Percentiles rank a stretch among this genome's conserved stretches.
Conservation (phyloP, 2,113 vertebrate genomes). For the Cardinalis cardinalis region DNA sequence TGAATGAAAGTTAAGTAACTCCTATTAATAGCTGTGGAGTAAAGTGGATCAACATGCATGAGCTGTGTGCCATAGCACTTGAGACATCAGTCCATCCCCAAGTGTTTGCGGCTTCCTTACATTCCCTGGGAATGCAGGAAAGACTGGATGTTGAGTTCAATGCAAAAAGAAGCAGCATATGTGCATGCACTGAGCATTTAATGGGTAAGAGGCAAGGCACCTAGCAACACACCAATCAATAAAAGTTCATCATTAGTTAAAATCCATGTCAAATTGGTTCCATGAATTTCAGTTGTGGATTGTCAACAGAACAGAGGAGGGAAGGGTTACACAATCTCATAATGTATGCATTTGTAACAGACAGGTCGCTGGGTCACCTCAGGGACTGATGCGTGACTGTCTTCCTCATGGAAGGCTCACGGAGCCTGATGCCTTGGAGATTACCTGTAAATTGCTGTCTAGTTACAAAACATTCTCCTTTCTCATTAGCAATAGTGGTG, state of each 20-base stretch:
- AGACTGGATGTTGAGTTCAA: background rate
- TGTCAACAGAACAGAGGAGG: background rate
- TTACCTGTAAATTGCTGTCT: background rate
- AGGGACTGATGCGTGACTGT: background rate
- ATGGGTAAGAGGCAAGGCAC: slow-evolving; percentile 31
- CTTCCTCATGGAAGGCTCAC: background rate
- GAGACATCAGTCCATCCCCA: background rate
- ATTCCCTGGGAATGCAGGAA: slow-evolving; percentile 28
- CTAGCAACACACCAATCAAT: slow-evolving; percentile 17
- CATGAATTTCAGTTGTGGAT: slow-evolving; percentile 20
- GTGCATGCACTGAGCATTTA: slow-evolving; percentile 23
- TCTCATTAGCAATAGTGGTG: background rate
- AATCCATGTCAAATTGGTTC: slow-evolving; percentile 15
- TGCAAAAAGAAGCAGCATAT: background rate
- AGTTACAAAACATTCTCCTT: background rate
- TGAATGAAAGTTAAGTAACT: background rate
- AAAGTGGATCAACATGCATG: slow-evolving; percentile 29
- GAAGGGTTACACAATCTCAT: background rate
- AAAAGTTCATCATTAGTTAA: slow-evolving; percentile 46
- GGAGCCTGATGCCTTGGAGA: background rate
- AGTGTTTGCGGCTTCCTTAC: background rate
- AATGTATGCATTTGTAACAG: background rate
- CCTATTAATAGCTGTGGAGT: background rate
- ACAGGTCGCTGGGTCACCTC: background rate
- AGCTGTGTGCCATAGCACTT: slow-evolving; percentile 11